Conservation (phyloP, 2,113 vertebrate genomes). For the Sceloporus undulatus region DNA sequence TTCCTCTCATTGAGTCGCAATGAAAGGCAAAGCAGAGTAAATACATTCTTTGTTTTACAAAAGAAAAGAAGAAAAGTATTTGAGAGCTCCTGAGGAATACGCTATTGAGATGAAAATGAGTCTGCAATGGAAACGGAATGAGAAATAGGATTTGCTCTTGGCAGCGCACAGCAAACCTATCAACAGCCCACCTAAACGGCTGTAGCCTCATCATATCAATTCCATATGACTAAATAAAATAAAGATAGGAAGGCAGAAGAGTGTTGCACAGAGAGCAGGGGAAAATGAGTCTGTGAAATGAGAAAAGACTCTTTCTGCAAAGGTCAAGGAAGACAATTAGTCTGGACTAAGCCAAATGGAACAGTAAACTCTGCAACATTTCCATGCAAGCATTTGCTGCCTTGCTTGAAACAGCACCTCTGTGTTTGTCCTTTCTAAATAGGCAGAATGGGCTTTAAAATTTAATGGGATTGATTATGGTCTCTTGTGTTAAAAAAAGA, state of each 20-base stretch:
- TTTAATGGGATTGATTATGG: constrained; percentile 79
- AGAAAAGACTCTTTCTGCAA: constrained; percentile 74
- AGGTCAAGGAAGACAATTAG: constrained; percentile 74
- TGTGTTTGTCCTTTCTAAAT: constrained; percentile 79
- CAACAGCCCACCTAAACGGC: constrained; percentile 60
- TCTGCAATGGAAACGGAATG: constrained; percentile 73
- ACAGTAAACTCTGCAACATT: constrained; percentile 78
- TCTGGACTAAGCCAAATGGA: constrained; percentile 68
- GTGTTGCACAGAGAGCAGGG: constrained; percentile 64
- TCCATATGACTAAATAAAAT: constrained; percentile 74
- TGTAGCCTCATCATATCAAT: constrained; percentile 51
- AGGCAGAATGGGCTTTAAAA: constrained; percentile 76
- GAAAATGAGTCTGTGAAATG: constrained; percentile 78
- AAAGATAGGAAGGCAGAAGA: constrained; percentile 70
- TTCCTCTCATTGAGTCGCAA: constrained; percentile 25
- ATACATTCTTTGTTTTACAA: constrained; percentile 77
- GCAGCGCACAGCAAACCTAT: constrained; percentile 62
- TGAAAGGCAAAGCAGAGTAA: constrained; percentile 67
- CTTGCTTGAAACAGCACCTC: constrained; percentile 75
- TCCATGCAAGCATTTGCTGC: constrained; percentile 75
- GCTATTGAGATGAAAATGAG: constrained; percentile 76
- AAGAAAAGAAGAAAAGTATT: constrained; percentile 61
- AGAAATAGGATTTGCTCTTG: constrained; percentile 73
- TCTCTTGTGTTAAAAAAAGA: constrained; percentile 71
- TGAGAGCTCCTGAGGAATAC: constrained; percentile 72